Evolutionary conservation across 37 sponge, comb jelly and placozoan species (phyloP).

Genomic region (Oopsacas minuta): DNA sequence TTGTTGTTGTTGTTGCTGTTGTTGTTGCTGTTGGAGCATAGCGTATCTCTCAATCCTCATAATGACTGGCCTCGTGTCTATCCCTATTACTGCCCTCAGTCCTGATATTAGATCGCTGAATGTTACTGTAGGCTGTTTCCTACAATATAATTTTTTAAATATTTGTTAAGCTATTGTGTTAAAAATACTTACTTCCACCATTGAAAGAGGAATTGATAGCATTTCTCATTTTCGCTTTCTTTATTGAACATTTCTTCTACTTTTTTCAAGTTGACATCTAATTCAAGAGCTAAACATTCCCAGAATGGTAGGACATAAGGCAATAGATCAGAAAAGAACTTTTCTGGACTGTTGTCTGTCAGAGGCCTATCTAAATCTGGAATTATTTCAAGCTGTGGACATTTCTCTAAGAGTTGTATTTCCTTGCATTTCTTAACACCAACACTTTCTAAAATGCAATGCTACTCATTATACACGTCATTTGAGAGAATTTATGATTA

Average conservation of each 20-base stretch:
- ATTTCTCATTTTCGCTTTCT: background rate
- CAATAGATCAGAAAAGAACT: background rate
- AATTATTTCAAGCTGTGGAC: background rate
- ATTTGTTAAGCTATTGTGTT: background rate
- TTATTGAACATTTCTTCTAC: background rate
- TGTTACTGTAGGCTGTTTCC: background rate
- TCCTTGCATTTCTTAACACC: background rate
- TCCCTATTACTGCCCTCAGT: background rate
- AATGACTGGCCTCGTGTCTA: background rate
- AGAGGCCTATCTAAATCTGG: background rate
- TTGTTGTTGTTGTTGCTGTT: background rate
- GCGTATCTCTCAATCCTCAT: background rate
- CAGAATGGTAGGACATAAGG: background rate
- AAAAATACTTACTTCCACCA: conserved; percentile 4
- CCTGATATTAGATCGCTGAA: background rate
- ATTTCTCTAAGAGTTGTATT: background rate
- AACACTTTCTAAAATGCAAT: background rate
- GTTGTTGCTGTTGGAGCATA: background rate
- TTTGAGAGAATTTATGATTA: background rate
- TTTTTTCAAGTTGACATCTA: background rate
- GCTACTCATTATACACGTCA: background rate
- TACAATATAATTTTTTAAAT: background rate
- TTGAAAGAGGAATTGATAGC: background rate
- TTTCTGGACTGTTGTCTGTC: background rate
- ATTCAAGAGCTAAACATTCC: background rate